Percentiles rank a stretch among this genome's conserved stretches.
These are phyloP conservation scores for Exephanes ischioxanthus DNA, from an alignment of 2,888 invertebrate species.

Conservation along the genomic window DNA sequence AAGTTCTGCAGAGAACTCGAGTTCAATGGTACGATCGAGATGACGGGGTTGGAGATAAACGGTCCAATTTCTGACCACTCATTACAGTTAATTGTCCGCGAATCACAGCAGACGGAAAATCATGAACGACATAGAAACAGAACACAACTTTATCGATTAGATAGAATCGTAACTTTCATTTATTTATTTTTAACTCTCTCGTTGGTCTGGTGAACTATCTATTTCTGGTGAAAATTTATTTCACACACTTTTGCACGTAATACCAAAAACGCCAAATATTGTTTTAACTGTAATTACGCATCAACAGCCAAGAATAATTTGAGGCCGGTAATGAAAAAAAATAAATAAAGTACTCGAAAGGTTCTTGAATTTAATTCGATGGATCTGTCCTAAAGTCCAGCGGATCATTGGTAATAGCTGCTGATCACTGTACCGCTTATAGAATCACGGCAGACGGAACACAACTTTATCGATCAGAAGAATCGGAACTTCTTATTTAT, in stretches of 20 bases:
- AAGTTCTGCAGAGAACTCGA: neutral
- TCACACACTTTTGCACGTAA: too few relatives aligned
- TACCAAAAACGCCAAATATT: too few relatives aligned
- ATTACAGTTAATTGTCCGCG: neutral
- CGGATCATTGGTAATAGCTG: too few relatives aligned
- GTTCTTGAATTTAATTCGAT: too few relatives aligned
- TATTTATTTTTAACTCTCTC: neutral
- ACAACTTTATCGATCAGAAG: neutral
- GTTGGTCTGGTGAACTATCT: neutral
- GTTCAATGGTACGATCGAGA: neutral
- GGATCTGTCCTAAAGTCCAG: too few relatives aligned
- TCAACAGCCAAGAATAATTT: too few relatives aligned
- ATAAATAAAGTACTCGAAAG: too few relatives aligned
- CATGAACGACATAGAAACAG: neutral
- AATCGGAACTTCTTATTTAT: neutral
- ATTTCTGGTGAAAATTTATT: neutral
- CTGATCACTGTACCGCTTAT: too few relatives aligned
- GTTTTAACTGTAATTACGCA: too few relatives aligned
- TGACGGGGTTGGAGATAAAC: neutral
- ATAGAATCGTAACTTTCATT: neutral
- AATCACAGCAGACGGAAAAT: neutral
- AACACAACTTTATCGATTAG: neutral
- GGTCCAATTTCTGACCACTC: conserved; percentile 3
- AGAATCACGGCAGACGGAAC: neutral
- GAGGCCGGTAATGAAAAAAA: too few relatives aligned